A percentile compares a stretch with the other conserved stretches of the same genome.
Evolutionary conservation across 2,888 invertebrate species (phyloP).

Genomic region (Drosophila borborema): DNA sequence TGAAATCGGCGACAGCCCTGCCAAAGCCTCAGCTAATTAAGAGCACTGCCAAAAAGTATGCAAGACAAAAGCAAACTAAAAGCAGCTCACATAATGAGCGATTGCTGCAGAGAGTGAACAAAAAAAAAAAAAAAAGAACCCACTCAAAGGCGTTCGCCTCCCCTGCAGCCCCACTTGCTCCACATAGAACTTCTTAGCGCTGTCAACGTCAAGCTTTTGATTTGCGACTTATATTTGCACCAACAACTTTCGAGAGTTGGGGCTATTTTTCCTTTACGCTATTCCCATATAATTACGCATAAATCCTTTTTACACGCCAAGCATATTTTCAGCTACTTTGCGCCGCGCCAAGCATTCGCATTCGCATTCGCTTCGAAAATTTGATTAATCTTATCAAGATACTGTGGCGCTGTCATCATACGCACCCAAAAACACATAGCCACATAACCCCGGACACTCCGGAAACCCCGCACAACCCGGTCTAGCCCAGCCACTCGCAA

Average conservation of each 20-base stretch:
- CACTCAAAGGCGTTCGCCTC: constrained; percentile 7
- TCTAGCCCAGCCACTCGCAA: neutral
- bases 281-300: constrained; percentile 81
- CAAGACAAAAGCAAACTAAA: constrained; percentile 64
- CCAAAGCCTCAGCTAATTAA: constrained; percentile 58
- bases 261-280: constrained; percentile 60
- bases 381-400: constrained; percentile 85
- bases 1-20: constrained; percentile 17
- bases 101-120: neutral
- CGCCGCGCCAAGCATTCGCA: constrained; percentile 72
- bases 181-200: constrained; percentile 50
- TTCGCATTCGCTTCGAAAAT: constrained; percentile 83
- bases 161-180: neutral
- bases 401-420: constrained; percentile 49
- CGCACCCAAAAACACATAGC: constrained; percentile 52
- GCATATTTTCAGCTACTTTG: constrained; percentile 79
- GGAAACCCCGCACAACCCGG: neutral
- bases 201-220: constrained; percentile 66
- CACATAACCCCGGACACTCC: constrained; percentile 5
- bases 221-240: constrained; percentile 55
- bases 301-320: constrained; percentile 81
- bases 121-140: neutral
- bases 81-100: constrained; percentile 31
- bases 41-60: constrained; percentile 63
- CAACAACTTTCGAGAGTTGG: constrained; percentile 29